Percentiles rank a stretch among this genome's conserved stretches.
Evolutionary conservation across 2,797 vertebrate species (phyloP).

Genomic region (Cossypha heuglini): DNA sequence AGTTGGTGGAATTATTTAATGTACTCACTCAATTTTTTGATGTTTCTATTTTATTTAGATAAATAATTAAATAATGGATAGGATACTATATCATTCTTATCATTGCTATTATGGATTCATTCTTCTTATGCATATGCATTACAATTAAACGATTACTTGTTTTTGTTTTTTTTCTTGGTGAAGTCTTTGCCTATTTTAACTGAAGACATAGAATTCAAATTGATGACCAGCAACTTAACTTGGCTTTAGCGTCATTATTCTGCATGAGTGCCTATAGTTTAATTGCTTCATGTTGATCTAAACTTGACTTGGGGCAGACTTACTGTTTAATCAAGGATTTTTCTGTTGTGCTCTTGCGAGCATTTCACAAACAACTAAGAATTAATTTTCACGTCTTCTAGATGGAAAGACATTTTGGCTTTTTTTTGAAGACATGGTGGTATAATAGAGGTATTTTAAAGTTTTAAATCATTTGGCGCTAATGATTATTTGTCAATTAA

Average conservation of each 20-base stretch:
- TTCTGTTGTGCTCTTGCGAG: background rate
- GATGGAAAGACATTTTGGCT: background rate
- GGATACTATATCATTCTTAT: background rate
- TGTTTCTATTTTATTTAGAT: background rate
- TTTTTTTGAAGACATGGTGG: background rate
- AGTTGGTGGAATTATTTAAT: background rate
- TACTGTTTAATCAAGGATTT: background rate
- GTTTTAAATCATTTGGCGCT: background rate
- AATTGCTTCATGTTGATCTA: background rate
- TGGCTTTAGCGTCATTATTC: background rate
- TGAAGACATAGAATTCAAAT: background rate
- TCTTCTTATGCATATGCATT: background rate
- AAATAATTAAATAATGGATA: background rate
- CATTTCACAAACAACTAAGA: background rate
- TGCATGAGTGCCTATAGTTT: background rate
- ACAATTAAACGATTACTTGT: background rate
- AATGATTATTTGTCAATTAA: background rate
- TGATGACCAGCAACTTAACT: background rate
- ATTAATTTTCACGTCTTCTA: background rate
- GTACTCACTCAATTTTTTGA: background rate
- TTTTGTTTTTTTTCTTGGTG: fast-evolving
- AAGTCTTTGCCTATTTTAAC: background rate
- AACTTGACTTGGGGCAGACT: background rate
- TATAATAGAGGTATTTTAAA: background rate
- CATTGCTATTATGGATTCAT: background rate